Evolutionary conservation across 2,888 invertebrate species (phyloP), one percentile per base, ranked within the genome.

Genomic region (Embidobia sp.): DNA sequence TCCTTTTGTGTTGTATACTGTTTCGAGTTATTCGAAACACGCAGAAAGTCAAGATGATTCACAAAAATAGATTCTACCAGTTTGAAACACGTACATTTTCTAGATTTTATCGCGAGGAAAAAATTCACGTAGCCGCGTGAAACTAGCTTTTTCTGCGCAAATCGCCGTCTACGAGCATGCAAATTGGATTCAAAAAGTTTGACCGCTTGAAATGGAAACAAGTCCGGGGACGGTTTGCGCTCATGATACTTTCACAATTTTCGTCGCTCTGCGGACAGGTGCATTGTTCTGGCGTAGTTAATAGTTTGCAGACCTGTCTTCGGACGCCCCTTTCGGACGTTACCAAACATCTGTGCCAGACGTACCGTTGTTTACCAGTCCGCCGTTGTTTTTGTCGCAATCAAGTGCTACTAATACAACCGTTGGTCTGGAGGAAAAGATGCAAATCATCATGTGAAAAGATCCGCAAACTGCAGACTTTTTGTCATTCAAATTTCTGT

Each of bases 271-370:
- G 19, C 1, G 46, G 59, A 46, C 35, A 59, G 59, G 59, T 46
- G 59, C 11, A 59, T 59, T 59, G 59, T 59, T 59, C 51, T 33
- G 46, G 31, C 10, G 4, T 29, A 31, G 57, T 22, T 10, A 46
- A 35, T 59, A 40, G 11, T 27, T 29, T 22, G 46, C 51, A 35
- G 51, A 35, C 19, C 35, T 18, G 51, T 48, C 48, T 27, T 37
- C n/a, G 22, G 22, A 7, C 19, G 40, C 29, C 66, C 53, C 53
- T 66, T 53, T 66, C 26, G 44, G 35, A 66, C 53, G 46, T 53
- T 53, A 53, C 19, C 55, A 35, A 53, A 66, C 66, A 53, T 66
- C 66, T 53, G 66, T 66, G 53, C 44, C 53, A 66, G 49, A 48
- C 63, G 27, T 48, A 29, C 53, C 26, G 37, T 42, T 57, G 55